A percentile compares a stretch with the other conserved stretches of the same genome.
Evolutionary conservation across 1,140 invertebrate species (phyloP).

Genomic region (Bilobella aurantiaca): DNA sequence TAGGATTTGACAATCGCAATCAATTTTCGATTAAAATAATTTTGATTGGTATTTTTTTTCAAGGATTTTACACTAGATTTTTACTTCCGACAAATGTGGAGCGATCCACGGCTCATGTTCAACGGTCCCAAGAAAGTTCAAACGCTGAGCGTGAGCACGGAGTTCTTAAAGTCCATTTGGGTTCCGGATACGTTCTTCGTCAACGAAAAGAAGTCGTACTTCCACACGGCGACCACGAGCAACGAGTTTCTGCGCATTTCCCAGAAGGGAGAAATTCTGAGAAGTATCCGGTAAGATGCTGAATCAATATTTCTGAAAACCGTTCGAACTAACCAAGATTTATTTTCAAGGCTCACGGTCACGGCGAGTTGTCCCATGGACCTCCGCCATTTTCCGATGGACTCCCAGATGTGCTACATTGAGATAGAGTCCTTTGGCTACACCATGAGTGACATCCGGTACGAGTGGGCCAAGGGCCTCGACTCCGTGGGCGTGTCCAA

Average conservation of each 20-base stretch:
- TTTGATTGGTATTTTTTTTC: not conserved
- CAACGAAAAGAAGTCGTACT: slow-evolving; percentile 96
- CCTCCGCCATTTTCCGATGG: slow-evolving; percentile 50
- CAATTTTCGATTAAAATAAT: not conserved
- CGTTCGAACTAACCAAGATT: slow-evolving; percentile 63
- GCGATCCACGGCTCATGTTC: slow-evolving; percentile 82
- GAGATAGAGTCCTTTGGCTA: slow-evolving; percentile 68
- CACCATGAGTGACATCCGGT: slow-evolving; percentile 91
- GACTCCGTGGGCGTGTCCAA: slow-evolving; percentile 82
- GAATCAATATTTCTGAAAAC: slow-evolving; percentile 90
- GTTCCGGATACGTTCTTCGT: slow-evolving; percentile 96
- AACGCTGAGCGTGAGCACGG: slow-evolving; percentile 51
- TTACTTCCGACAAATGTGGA: slow-evolving; percentile 96
- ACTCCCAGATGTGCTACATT: slow-evolving; percentile 38
- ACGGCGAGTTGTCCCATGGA: slow-evolving; percentile 51
- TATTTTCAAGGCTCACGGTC: slow-evolving; percentile 78
- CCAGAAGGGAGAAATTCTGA: slow-evolving; percentile 82
- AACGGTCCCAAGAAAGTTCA: slow-evolving; percentile 54
- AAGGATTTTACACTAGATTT: slow-evolving; percentile 98
- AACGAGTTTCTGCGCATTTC: slow-evolving; percentile 94
- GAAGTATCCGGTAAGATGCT: slow-evolving; percentile 62
- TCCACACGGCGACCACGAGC: slow-evolving; percentile 91
- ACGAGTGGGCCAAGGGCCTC: slow-evolving; percentile 87
- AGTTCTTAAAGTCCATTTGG: slow-evolving; percentile 95
- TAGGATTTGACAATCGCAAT: not conserved